These are phyloP conservation scores for Cyphomyrus plagiostoma DNA, from an alignment of 2,113 vertebrate genomes.

Conservation along the genomic window DNA sequence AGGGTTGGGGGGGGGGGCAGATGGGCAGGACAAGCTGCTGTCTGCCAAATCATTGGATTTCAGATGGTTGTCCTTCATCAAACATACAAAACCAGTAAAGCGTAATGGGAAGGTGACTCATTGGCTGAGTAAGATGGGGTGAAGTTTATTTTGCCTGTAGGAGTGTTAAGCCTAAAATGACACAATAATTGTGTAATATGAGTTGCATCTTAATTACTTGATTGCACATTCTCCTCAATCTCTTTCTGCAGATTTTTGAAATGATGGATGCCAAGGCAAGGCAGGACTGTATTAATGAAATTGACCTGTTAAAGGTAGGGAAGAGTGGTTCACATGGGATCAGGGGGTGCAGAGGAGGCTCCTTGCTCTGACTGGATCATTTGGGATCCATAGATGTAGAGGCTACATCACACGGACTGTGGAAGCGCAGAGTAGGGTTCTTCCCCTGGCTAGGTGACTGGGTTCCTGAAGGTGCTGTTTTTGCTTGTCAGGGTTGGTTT, in stretches of 20 bases:
- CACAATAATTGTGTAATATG: neutral
- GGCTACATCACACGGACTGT: no score
- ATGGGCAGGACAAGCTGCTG: neutral
- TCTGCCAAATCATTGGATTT: neutral
- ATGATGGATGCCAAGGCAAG: slow-evolving; percentile 93
- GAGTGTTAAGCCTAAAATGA: neutral
- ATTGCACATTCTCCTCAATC: neutral
- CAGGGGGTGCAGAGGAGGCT: neutral
- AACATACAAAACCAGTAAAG: neutral
- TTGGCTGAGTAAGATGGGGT: neutral
- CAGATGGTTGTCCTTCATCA: neutral
- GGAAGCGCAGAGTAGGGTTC: neutral
- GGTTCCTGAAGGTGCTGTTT: neutral
- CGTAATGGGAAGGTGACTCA: neutral
- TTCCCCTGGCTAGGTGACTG: neutral
- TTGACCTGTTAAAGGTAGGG: slow-evolving; percentile 85
- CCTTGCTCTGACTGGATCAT: neutral
- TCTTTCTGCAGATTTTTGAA: slow-evolving; percentile 75
- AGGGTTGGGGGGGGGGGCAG: neutral
- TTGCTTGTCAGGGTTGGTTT: neutral
- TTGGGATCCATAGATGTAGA: neutral
- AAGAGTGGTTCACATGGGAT: neutral
- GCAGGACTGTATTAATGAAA: slow-evolving; percentile 90
- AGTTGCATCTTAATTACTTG: neutral
- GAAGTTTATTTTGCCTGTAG: neutral